Conservation (phyloP, 1,140 invertebrate species). For the Lasioglossum baleicum region DNA sequence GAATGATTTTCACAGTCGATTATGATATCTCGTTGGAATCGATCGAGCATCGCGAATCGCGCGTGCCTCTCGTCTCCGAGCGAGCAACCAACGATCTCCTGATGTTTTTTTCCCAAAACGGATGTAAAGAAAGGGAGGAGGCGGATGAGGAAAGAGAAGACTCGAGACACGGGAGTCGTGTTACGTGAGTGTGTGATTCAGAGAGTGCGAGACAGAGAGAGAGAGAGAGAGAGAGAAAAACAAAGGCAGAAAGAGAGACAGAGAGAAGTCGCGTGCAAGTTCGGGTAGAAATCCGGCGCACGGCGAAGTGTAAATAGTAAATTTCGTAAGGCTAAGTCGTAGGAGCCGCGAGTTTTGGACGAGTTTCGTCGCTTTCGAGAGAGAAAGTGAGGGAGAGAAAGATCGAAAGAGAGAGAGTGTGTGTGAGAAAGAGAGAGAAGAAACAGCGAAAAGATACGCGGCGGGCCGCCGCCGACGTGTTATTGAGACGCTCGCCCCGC, state of each 20-base stretch:
- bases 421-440: slow-evolving; percentile 39
- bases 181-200: slow-evolving; percentile 12
- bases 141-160: background rate
- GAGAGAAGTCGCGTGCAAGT: slow-evolving; percentile 3
- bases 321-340: slow-evolving; percentile 3
- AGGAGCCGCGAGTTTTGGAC: background rate
- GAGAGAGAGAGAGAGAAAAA: background rate
- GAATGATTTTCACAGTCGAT: background rate
- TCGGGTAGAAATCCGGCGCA: background rate
- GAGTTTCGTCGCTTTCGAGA: background rate
- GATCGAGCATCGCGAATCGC: slow-evolving; percentile 3
- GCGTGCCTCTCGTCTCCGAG: slow-evolving; percentile 51
- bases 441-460: slow-evolving; percentile 61
- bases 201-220: background rate
- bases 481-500: slow-evolving; percentile 72
- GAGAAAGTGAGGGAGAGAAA: background rate
- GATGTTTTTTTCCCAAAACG: background rate
- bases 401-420: too few relatives aligned
- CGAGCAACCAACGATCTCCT: slow-evolving; percentile 38
- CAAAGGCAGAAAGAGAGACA: slow-evolving; percentile 25
- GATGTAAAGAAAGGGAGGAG: slow-evolving; percentile 16
- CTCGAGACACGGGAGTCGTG: slow-evolving; percentile 27
- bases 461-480: slow-evolving; percentile 69
- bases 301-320: slow-evolving; percentile 2
- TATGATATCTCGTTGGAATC: background rate